Percentiles rank a stretch among this genome's conserved stretches.
Evolutionary conservation across 1,140 invertebrate species (phyloP).

Genomic region (Cataglyphis hispanica): DNA sequence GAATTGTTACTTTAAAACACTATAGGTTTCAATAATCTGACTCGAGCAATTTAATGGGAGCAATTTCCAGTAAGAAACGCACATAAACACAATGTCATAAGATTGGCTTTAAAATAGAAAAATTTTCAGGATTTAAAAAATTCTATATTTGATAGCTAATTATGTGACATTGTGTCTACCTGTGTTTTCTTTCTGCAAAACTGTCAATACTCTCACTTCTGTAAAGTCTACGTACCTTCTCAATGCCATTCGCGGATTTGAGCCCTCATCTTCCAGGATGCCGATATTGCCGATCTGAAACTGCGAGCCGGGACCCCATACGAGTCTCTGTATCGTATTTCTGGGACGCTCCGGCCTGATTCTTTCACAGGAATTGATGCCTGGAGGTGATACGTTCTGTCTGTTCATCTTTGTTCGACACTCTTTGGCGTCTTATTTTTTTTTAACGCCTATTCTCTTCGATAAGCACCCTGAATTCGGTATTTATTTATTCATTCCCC

Average conservation of each 20-base stretch:
- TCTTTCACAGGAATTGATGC: slow-evolving; percentile 81
- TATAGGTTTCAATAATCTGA: not conserved
- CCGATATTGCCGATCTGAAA: slow-evolving; percentile 86
- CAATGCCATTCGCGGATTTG: slow-evolving; percentile 91
- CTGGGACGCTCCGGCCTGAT: slow-evolving; percentile 81
- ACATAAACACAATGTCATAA: no score
- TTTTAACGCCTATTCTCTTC: not conserved
- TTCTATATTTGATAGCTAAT: no score
- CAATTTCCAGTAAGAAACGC: no score
- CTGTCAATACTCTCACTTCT: not conserved
- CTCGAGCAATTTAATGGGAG: not conserved
- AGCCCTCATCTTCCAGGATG: slow-evolving; percentile 88
- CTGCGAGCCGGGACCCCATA: slow-evolving; percentile 78
- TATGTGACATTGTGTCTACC: no score
- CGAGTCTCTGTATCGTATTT: slow-evolving; percentile 80
- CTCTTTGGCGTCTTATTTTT: not conserved
- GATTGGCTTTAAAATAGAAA: no score
- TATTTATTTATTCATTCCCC: slow-evolving; percentile 36
- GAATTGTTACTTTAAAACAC: not conserved
- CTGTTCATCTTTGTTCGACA: slow-evolving; percentile 77
- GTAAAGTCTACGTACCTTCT: slow-evolving; percentile 84
- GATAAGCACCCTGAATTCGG: not conserved
- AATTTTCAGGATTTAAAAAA: no score
- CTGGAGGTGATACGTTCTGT: slow-evolving; percentile 59
- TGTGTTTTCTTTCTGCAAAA: no score